Evolutionary conservation across 2,888 invertebrate species (phyloP), one percentile per base, ranked within the genome.

Genomic region (Pseudococcus jackbeardsleyi): DNA sequence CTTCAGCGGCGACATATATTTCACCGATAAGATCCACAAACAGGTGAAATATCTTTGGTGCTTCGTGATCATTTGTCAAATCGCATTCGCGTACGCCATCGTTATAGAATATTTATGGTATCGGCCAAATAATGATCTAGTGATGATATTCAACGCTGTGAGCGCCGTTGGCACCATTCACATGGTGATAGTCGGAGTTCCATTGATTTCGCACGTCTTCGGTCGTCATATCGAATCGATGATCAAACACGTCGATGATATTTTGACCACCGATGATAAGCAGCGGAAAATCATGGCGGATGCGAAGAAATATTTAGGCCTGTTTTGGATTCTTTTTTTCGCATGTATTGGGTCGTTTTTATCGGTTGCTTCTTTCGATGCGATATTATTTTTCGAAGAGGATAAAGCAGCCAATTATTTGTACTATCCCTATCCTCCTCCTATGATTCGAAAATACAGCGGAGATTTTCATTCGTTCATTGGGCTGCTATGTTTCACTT

Each of bases 1-100:
- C 17, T n/a, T 59, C 59, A 17, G 59, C 9, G 59, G 59, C 7
- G 7, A 59, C 12, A 59, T 59, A 3, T 59, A n/a, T n/a, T 59
- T 59, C 59, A 59, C n/a, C 17, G 59, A 59, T 59, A 59, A 17
- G 6, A 17, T 59, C 17, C 59, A 59, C n/a, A 17, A n/a, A 12
- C 59, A n/a, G 15, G 59, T 59, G 59, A 59, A 59, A 59, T n/a
- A 59, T n/a, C 17, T 59, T n/a, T 59, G 59, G 59, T 59, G n/a
- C 17, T 17, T n/a, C 2, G 9, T 17, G n/a, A 59, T 7, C 17
- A 17, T 17, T 17, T n/a, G 17, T n/a, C 15, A 7, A 17, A 59
- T 17, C n/a, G 6, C 15, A 17, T n/a, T 59, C 17, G 12, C 59
- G 6, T 59, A 59, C 59, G 59, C 17, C 2, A 17, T 59, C 0